Base-by-base conservation (phyloP, 1,140 invertebrate genomes). In the Frieseomelitta varia region DNA sequence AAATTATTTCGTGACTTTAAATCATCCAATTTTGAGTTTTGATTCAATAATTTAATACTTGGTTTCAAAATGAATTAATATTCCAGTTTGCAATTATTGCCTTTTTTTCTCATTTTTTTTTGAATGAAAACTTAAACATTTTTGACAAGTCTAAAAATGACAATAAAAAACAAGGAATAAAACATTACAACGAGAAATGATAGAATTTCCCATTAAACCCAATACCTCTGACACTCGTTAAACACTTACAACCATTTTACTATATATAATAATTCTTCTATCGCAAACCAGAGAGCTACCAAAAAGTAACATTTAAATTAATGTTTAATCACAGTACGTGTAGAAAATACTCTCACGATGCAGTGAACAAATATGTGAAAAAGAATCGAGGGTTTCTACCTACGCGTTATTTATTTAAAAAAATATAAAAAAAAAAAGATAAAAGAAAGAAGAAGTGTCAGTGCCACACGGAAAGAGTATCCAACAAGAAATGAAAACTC, bases 251-350 rank as follows among this genome's bases (percentile, higher is more conserved):
- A 76, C 24, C 14, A 78, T 30, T 11, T 67, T 11, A 19, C 47
- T 47, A 47, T 47, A 47, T 10, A 47, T 10, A 47, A 47, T 47
- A 4, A 2, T 39, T 53, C 3, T 14, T 53, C 55, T 78, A 63
- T 34, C 19, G 27, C 24, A 63, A 51, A 74, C 47, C 21, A 51
- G 12, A 12, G 19, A 12, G 19, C 61, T 61, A 74, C 10, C 14
- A 15, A 30, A 61, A 30, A 83, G 51, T 53, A 78, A 79, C 55
- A 1, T 78, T 68, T 39, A 14, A 56, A 56, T 79, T 79, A 84
- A 79, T 72, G 1, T 58, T 61, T 51, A 79, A 63, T 83, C 63
- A 53, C 55, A 53, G 15, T 55, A 27, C 30, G 63, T 51, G 24
- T 71, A 10, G 19, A 77, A 63, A 30, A 71, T 51, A 27, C 65